phyloP scores from a whole-genome alignment of 2,888 invertebrate genomes.

The Drosophila paracracens region DNA sequence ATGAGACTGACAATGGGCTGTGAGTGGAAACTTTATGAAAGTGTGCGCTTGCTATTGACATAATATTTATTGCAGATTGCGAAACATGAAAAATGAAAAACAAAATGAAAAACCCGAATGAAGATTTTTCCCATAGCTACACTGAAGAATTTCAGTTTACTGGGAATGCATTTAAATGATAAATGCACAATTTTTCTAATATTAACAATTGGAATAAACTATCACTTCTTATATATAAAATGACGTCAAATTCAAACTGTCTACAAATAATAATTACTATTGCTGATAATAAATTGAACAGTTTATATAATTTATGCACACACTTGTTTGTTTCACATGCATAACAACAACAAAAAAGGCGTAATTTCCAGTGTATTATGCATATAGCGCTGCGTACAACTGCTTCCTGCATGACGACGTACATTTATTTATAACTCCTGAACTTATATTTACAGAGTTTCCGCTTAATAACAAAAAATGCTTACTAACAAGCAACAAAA shows the following conservation, averaged over 20 bases:
- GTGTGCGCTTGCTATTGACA: neutral
- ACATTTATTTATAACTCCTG: slow-evolving; percentile 23
- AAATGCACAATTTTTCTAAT: neutral
- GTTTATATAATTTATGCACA: neutral
- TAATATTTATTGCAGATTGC: neutral
- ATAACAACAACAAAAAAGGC: neutral
- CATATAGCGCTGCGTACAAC: slow-evolving; percentile 3
- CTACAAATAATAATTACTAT: neutral
- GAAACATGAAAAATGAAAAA: neutral
- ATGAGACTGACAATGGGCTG: neutral
- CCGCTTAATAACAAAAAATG: slow-evolving; percentile 8
- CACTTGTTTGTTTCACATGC: neutral
- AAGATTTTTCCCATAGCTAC: neutral
- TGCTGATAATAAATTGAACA: neutral
- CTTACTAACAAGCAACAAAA: neutral
- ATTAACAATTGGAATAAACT: neutral
- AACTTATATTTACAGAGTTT: slow-evolving; percentile 9
- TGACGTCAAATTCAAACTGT: neutral
- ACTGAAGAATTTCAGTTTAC: neutral
- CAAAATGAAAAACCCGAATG: neutral
- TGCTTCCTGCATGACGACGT: slow-evolving; percentile 8
- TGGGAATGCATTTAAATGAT: neutral
- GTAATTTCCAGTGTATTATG: neutral
- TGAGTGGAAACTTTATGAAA: neutral
- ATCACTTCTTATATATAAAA: neutral